Evolutionary conservation across 2,888 invertebrate species (phyloP).

Genomic region (Pimpla rufipes): DNA sequence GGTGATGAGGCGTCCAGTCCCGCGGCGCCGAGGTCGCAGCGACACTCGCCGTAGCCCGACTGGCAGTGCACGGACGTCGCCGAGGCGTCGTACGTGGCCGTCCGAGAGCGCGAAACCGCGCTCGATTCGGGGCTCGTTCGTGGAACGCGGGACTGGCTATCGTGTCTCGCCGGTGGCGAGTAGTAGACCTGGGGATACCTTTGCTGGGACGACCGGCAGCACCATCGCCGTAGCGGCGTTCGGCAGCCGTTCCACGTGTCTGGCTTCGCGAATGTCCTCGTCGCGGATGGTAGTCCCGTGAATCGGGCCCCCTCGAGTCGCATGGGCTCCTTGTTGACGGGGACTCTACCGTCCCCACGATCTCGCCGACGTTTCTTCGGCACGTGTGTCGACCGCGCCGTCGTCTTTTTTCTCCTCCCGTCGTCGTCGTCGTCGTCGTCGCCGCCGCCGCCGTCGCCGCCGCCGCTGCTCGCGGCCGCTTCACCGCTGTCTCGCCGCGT

Average conservation of each 20-base stretch:
- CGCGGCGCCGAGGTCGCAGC: constrained; percentile 19
- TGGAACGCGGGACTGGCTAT: constrained; percentile 8
- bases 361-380: constrained; percentile 73
- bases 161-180: constrained; percentile 20
- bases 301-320: constrained; percentile 79
- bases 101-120: not conserved
- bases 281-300: constrained; percentile 79
- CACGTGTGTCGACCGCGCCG: constrained; percentile 70
- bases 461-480: not conserved
- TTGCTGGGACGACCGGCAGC: constrained; percentile 32
- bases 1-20: constrained; percentile 23
- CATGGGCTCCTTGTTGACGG: constrained; percentile 80
- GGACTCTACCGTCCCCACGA: constrained; percentile 79
- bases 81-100: constrained; percentile 8
- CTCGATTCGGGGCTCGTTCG: constrained; percentile 20
- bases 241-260: constrained; percentile 51
- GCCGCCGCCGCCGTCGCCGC: constrained; percentile 35
- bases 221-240: constrained; percentile 19
- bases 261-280: constrained; percentile 72
- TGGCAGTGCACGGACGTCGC: too few species aligned
- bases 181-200: not conserved
- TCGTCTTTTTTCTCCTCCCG: constrained; percentile 56
- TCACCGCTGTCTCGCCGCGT: constrained; percentile 25
- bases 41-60: constrained; percentile 7
- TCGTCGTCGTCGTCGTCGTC: constrained; percentile 29